Evolutionary conservation across 2,797 vertebrate genomes (phyloP).

Genomic region (Denticeps clupeoides): DNA sequence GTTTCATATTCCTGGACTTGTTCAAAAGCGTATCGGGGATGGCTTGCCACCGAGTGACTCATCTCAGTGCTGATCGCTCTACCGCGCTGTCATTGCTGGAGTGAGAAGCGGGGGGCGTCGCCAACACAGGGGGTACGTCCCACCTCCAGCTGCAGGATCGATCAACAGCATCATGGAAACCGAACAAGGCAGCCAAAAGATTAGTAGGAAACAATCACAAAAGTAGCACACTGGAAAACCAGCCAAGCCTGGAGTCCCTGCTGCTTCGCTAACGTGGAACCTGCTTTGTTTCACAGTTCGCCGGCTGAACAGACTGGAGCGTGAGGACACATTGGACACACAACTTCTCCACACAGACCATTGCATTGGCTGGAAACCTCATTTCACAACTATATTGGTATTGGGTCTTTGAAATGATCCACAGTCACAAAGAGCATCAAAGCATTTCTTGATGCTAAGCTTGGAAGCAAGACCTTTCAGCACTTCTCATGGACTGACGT

Average conservation of each 20-base stretch:
- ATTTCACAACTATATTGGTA: background rate
- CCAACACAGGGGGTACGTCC: background rate
- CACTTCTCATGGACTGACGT: too few species aligned
- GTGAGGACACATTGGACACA: too few species aligned
- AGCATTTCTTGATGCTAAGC: too few species aligned
- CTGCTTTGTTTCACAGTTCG: background rate
- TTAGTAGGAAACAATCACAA: constrained; percentile 14
- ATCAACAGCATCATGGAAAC: constrained; percentile 60
- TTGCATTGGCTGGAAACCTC: background rate
- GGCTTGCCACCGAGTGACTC: constrained; percentile 9
- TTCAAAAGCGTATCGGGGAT: background rate
- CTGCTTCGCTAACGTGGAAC: constrained; percentile 10
- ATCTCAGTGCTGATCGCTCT: constrained; percentile 5
- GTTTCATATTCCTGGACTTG: background rate
- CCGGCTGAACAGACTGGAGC: background rate
- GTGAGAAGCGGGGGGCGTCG: constrained; percentile 1
- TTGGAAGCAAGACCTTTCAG: too few species aligned
- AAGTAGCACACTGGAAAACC: constrained; percentile 12
- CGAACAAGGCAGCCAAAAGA: constrained; percentile 26
- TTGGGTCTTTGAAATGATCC: too few species aligned
- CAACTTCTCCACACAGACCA: too few species aligned
- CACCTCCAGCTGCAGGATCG: constrained; percentile 23
- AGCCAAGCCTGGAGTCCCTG: constrained; percentile 12
- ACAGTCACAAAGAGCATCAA: too few species aligned
- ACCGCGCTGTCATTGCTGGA: background rate